Percentiles rank a stretch among this genome's conserved stretches.
These are phyloP conservation scores for Octopus bimaculoides DNA, from an alignment of 1,140 invertebrate species.

Conservation along the genomic window DNA sequence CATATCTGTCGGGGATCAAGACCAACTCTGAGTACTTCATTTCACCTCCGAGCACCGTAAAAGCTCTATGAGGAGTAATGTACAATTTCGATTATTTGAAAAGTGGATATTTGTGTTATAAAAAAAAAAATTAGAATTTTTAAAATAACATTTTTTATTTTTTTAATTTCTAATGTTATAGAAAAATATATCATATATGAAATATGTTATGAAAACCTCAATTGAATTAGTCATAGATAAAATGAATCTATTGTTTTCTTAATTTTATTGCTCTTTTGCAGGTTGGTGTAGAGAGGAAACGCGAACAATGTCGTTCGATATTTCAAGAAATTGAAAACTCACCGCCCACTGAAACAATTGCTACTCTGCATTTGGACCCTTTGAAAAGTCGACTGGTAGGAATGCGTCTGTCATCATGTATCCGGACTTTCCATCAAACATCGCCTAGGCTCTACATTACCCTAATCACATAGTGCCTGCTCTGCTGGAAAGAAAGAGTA, in stretches of 20 bases:
- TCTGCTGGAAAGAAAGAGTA: background rate
- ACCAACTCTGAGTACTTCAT: no score
- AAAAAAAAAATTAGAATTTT: no score
- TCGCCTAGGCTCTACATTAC: background rate
- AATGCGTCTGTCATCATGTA: background rate
- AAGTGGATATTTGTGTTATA: no score
- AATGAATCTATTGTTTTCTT: background rate
- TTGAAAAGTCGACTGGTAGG: background rate
- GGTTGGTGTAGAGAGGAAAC: background rate
- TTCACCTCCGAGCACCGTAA: no score
- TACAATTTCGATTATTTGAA: no score
- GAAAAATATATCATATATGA: background rate
- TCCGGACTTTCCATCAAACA: background rate
- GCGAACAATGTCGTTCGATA: background rate
- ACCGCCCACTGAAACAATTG: background rate
- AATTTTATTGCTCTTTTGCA: background rate
- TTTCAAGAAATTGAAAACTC: background rate
- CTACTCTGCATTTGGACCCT: background rate
- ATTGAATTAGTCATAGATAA: background rate
- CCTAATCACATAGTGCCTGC: background rate
- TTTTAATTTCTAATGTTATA: background rate
- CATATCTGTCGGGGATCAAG: no score
- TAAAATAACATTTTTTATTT: no score
- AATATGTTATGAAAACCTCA: background rate
- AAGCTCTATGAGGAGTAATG: no score